Conservation (phyloP, 2,888 invertebrate species). For the Anoncus sp. region DNA sequence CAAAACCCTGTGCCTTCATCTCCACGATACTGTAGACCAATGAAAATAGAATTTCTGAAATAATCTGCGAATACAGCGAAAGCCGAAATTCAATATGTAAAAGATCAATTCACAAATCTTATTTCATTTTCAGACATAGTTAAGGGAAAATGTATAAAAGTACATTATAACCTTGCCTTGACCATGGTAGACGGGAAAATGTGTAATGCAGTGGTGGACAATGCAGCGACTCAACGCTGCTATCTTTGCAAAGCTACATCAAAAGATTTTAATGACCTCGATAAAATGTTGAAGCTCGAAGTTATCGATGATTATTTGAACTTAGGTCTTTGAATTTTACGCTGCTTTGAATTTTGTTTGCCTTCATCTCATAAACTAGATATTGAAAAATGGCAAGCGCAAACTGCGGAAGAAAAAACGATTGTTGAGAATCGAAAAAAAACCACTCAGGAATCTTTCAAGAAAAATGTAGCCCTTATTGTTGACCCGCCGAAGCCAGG, state of each 20-base stretch:
- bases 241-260: conserved; percentile 61
- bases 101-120: conserved; percentile 21
- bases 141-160: conserved; percentile 54
- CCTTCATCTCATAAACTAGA: conserved; percentile 61
- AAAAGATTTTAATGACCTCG: conserved; percentile 57
- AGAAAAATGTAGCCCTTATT: conserved; percentile 52
- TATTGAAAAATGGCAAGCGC: conserved; percentile 62
- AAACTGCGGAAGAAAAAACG: conserved; percentile 32
- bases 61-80: conserved; percentile 39
- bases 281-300: conserved; percentile 7
- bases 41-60: conserved; percentile 49
- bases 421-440: conserved; percentile 30
- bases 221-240: conserved; percentile 57
- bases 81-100: conserved; percentile 38
- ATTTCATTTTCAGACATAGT: conserved; percentile 56
- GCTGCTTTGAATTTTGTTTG: conserved; percentile 63
- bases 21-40: conserved; percentile 42
- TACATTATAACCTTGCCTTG: conserved; percentile 57
- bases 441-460: conserved; percentile 52
- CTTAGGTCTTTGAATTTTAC: conserved; percentile 60
- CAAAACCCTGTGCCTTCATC: conserved; percentile 33
- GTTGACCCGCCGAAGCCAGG: conserved; percentile 63
- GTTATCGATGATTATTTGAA: conserved; percentile 27
- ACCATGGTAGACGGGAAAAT: conserved; percentile 63
- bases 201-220: conserved; percentile 54